These are phyloP conservation scores for Cyprinus carpio DNA, from an alignment of 2,113 vertebrate genomes.

Conservation along the genomic window DNA sequence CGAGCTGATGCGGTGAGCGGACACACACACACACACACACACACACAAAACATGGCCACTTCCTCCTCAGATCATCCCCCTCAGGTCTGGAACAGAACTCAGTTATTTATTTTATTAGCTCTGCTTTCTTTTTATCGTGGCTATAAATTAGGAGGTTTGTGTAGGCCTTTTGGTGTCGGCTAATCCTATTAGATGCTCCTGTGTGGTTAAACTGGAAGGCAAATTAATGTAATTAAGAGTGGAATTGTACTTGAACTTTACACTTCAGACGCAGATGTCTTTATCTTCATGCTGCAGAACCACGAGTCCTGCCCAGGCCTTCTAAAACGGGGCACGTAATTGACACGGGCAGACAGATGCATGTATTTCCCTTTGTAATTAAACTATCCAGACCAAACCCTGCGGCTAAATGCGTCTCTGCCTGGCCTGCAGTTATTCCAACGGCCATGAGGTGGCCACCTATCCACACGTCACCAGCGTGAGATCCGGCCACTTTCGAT, in stretches of 20 bases:
- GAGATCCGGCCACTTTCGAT: neutral
- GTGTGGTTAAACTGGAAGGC: slow-evolving; percentile 56
- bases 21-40: neutral
- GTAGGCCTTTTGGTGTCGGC: slow-evolving; percentile 47
- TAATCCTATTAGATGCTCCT: slow-evolving; percentile 56
- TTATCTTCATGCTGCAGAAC: slow-evolving; percentile 51
- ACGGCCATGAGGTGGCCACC: slow-evolving; percentile 50
- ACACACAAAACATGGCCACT: neutral
- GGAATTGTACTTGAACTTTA: slow-evolving; percentile 59
- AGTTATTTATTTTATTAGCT: slow-evolving; percentile 59
- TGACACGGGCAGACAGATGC: slow-evolving; percentile 50
- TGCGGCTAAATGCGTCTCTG: slow-evolving; percentile 24
- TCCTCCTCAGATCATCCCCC: slow-evolving; percentile 6
- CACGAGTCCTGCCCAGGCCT: slow-evolving; percentile 39
- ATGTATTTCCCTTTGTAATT: slow-evolving; percentile 58
- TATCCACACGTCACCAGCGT: neutral
- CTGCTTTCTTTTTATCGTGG: slow-evolving; percentile 50
- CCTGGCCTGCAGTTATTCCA: neutral
- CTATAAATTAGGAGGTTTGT: slow-evolving; percentile 49
- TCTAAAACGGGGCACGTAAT: slow-evolving; percentile 47
- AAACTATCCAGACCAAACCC: slow-evolving; percentile 41
- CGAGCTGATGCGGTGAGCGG: slow-evolving; percentile 91
- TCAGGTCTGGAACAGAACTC: slow-evolving; percentile 25
- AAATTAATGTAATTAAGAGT: slow-evolving; percentile 56
- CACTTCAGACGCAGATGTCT: slow-evolving; percentile 50